These are phyloP conservation scores for Phylloscopus trochilus DNA, from an alignment of 2,113 vertebrate species.

Conservation along the genomic window DNA sequence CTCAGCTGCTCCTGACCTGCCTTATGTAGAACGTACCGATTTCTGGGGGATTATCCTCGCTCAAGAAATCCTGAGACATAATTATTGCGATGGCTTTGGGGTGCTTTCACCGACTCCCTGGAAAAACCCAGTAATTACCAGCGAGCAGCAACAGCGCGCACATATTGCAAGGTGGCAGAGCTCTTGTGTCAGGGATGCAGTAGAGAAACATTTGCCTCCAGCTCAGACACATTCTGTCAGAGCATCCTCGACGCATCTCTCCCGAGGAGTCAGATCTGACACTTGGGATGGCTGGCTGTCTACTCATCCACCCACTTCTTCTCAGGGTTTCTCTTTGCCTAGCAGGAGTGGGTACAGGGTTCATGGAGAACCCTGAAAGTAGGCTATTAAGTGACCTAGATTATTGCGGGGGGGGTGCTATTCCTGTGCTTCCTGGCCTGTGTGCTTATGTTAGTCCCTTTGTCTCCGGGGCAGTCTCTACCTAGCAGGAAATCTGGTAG, in stretches of 20 bases:
- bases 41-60: background rate
- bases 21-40: background rate
- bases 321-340: constrained; percentile 68
- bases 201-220: constrained; percentile 64
- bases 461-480: constrained; percentile 28
- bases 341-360: constrained; percentile 60
- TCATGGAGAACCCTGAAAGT: constrained; percentile 51
- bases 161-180: constrained; percentile 52
- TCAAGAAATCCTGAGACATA: background rate
- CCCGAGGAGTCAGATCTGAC: constrained; percentile 59
- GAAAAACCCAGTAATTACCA: constrained; percentile 49
- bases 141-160: background rate
- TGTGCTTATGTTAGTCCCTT: constrained; percentile 17
- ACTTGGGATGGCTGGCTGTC: constrained; percentile 68
- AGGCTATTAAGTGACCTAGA: constrained; percentile 67
- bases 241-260: constrained; percentile 47
- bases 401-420: constrained; percentile 16
- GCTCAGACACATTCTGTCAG: constrained; percentile 69
- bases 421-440: constrained; percentile 14
- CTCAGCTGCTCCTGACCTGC: background rate
- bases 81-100: background rate
- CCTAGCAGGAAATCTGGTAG: constrained; percentile 40
- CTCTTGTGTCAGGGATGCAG: constrained; percentile 56
- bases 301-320: constrained; percentile 69
- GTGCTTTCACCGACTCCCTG: background rate